These are phyloP conservation scores for Otus sunia DNA, from an alignment of 2,113 vertebrate genomes.

Conservation along the genomic window DNA sequence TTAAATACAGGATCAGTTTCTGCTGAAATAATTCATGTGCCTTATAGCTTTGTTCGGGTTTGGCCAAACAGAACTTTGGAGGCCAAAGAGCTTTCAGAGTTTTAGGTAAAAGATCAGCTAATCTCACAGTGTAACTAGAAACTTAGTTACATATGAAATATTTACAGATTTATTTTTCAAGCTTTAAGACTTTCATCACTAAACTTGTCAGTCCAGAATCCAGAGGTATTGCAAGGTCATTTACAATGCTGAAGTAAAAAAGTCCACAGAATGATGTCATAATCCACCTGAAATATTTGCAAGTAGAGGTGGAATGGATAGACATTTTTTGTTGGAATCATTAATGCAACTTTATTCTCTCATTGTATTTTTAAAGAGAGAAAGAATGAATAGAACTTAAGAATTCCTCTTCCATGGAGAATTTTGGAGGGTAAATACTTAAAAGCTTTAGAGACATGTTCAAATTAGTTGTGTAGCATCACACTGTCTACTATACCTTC, in stretches of 20 bases:
- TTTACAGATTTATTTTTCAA: not conserved
- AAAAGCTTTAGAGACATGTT: not conserved
- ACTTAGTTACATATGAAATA: not conserved
- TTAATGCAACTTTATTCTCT: not conserved
- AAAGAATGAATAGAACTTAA: not conserved
- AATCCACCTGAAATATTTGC: not conserved
- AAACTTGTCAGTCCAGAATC: not conserved
- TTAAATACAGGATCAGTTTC: not conserved
- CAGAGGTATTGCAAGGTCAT: not conserved
- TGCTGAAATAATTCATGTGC: not conserved
- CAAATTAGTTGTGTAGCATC: not conserved
- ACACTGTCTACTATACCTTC: not conserved
- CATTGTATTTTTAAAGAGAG: not conserved
- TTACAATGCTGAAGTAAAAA: not conserved
- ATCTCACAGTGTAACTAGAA: not conserved
- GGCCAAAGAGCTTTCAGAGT: not conserved
- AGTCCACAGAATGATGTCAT: not conserved
- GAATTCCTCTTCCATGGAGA: not conserved
- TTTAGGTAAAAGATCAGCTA: not conserved
- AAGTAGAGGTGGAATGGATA: not conserved
- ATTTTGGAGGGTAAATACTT: not conserved
- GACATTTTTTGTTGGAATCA: not conserved
- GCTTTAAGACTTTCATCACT: not conserved
- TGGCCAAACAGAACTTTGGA: not conserved
- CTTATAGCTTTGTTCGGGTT: not conserved